These are phyloP conservation scores for Drosophila quinaria DNA, from an alignment of 2,888 invertebrate genomes.

Conservation along the genomic window DNA sequence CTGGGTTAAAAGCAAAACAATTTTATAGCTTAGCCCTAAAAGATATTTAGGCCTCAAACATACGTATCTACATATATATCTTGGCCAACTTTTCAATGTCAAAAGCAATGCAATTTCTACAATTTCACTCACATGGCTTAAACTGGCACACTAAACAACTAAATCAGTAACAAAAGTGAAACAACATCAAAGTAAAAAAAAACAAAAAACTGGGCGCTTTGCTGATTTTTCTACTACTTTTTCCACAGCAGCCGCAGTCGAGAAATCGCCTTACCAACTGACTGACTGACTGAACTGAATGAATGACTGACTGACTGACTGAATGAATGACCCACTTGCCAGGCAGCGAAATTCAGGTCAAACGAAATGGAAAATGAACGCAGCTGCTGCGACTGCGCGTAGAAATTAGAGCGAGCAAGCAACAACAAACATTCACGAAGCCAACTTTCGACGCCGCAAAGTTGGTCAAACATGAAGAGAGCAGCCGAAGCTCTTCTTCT, in stretches of 20 bases:
- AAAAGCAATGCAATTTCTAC: constrained; percentile 62
- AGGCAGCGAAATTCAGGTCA: constrained; percentile 83
- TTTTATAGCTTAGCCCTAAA: constrained; percentile 10
- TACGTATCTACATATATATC: constrained; percentile 2
- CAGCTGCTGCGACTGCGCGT: constrained; percentile 69
- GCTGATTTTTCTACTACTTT: constrained; percentile 72
- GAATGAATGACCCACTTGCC: constrained; percentile 72
- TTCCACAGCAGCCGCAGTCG: constrained; percentile 53
- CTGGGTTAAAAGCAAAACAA: constrained; percentile 7
- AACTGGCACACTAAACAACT: constrained; percentile 50
- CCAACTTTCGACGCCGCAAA: constrained; percentile 62
- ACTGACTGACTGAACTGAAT: constrained; percentile 4
- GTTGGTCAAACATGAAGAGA: constrained; percentile 73
- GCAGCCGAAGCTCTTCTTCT: constrained; percentile 13
- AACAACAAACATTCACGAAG: constrained; percentile 7
- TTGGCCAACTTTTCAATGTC: constrained; percentile 79
- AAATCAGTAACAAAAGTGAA: constrained; percentile 69
- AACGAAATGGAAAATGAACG: constrained; percentile 84
- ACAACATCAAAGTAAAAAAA: constrained; percentile 30
- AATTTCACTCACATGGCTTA: constrained; percentile 64
- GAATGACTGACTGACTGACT: constrained; percentile 19
- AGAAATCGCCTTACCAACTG: constrained; percentile 54
- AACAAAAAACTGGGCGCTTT: constrained; percentile 35
- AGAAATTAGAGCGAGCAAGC: constrained; percentile 77
- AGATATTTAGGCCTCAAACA: background rate